Evolutionary conservation across 2,888 invertebrate genomes (phyloP), one percentile per base, ranked within the genome.

Genomic region (Eurois occulta): DNA sequence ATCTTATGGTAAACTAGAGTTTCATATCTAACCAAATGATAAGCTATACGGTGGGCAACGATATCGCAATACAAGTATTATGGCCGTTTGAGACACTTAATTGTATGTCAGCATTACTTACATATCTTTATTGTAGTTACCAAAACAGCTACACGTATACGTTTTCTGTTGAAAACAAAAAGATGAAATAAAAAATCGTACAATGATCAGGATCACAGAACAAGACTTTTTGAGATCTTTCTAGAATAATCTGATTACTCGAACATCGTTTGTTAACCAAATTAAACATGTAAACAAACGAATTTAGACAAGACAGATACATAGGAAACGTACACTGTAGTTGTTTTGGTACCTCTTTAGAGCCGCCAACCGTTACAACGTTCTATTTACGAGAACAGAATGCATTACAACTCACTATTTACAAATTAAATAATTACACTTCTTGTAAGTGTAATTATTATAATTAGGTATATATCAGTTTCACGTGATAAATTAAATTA

Each of bases 401-500:
- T 60, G 38, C 6, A 58, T 32, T n/a, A n/a, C n/a, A 48, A 58
- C 67, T 28, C 77, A 72, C 58, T 77, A 78, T 84, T 71, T 87
- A 87, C 86, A 87, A 13, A 41, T 86, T 79, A 77, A 87, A 87
- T 82, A 84, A 82, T 87, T 87, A 87, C 80, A 83, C 86, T 87
- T 87, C n/a, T n/a, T n/a, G n/a, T n/a, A n/a, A n/a, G n/a, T n/a
- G n/a, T n/a, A n/a, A n/a, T n/a, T n/a, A n/a, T n/a, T n/a, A n/a
- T n/a, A n/a, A n/a, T n/a, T n/a, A n/a, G n/a, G n/a, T n/a, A n/a
- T n/a, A n/a, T n/a, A n/a, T 79, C 6, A 78, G 52, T 43, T 78
- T 74, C 78, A 78, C 76, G 72, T 67, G 46, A 80, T 83, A 88
- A 86, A 86, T 86, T 73, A 86, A 85, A 68, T 6, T 72, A 81